Evolutionary conservation across 1,140 invertebrate genomes (phyloP), one percentile per base, ranked within the genome.

Genomic region (Yoshiicerus persimilis): DNA sequence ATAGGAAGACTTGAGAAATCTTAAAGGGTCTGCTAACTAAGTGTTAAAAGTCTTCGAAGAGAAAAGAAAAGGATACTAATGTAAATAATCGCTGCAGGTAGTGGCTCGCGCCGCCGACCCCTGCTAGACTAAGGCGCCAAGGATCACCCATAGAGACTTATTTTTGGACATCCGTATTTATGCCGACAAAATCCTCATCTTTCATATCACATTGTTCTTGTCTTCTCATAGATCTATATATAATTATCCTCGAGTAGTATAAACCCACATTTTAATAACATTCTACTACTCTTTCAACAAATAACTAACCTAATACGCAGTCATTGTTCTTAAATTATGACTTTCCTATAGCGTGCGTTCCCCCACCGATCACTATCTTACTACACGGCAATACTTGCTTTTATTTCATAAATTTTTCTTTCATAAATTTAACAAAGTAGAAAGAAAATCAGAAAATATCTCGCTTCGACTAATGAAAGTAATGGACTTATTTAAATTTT

Each of bases 61-160:
- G 85, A 88, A 41, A 30, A 83, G 39, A 25, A 47, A 38, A 41
- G 62, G 75, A 84, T 77, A 88, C 23, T 87, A 89, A 89, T 89
- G 88, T 89, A 87, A 89, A 89, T 89, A 89, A 87, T 89, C 88
- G 84, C 88, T 83, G 34, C 88, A 89, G 88, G 88, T 87, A 87
- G 86, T 87, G 88, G 88, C 88, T 89, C 88, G 88, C 88, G 88
- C 86, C 88, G 86, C 66, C 47, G 83, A 84, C 88, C 88, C 88
- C 83, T 70, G 32, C 25, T 20, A 39, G 66, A 38, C 20, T 84
- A 36, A 23, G 86, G 88, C 86, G 86, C 86, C 88, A 84, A 89
- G 88, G 86, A 87, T 89, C 88, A 89, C 88, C 88, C 89, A 89
- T 86, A 27, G 87, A 88, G 89, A 84, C 88, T 87, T 88, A 88